Evolutionary conservation across 2,113 vertebrate species (phyloP).

Genomic region (Neomonachus schauinslandi): DNA sequence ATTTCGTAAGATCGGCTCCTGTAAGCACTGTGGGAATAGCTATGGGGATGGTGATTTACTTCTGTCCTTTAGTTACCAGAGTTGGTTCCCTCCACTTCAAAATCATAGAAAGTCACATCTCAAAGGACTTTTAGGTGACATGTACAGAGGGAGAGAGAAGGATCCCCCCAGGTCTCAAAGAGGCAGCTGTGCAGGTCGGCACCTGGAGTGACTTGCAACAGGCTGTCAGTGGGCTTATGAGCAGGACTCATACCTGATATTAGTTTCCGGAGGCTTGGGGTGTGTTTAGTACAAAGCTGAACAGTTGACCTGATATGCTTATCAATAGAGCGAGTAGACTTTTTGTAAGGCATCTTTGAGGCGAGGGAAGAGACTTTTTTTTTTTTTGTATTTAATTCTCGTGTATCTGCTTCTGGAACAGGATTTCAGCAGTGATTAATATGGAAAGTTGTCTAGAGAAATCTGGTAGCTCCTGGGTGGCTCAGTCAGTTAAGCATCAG

Average conservation of each 20-base stretch:
- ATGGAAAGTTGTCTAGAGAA: background rate
- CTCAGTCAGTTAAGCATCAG: background rate
- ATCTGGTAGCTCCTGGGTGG: background rate
- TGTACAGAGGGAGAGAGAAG: background rate
- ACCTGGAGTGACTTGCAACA: background rate
- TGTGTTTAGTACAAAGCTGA: background rate
- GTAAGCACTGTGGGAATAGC: constrained; percentile 80
- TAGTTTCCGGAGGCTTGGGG: background rate
- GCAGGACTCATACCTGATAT: background rate
- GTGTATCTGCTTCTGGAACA: background rate
- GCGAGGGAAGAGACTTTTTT: background rate
- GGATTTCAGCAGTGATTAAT: background rate
- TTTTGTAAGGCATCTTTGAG: background rate
- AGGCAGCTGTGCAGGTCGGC: background rate
- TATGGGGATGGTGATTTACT: constrained; percentile 47
- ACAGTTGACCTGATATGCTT: background rate
- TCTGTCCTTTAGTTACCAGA: constrained; percentile 9
- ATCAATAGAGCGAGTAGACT: background rate
- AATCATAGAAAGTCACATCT: constrained; percentile 61
- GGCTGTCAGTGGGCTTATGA: background rate
- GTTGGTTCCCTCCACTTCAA: background rate
- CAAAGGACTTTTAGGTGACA: constrained; percentile 27
- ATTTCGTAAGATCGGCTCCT: constrained; percentile 74
- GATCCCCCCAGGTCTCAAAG: background rate
- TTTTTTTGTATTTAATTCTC: background rate